Evolutionary conservation across 1,140 invertebrate species (phyloP), one percentile per base, ranked within the genome.

Genomic region (Pteromalus puparum): DNA sequence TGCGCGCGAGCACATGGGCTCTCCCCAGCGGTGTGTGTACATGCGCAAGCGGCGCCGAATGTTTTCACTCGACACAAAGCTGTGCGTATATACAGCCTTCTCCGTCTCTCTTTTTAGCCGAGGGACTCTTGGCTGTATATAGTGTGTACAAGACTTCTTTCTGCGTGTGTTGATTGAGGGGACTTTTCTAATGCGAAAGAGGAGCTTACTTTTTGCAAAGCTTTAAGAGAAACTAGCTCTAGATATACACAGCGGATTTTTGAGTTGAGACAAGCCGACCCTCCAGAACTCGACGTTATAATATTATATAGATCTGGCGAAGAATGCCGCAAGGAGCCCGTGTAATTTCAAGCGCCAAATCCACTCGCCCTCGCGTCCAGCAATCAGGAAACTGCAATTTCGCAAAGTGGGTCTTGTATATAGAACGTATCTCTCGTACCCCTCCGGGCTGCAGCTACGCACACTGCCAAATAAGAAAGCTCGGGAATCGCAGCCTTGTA

Each of bases 371-470:
- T n/a, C 10, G 30, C 72, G 72, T 74, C 30, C 72, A 76, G 70
- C 61, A 84, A 88, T 85, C 87, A 91, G 90, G 88, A 93, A 92
- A 93, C 90, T 91, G 90, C 89, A 93, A 93, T 93, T 92, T 93
- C 68, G 87, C 77, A 91, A 92, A 93, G 89, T 91, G 89, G 86
- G 87, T 87, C 85, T 89, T 89, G 88, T 89, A 38, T 83, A 78
- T 12, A 72, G 10, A 34, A 88, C 84, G 87, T 85, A 84, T 88
- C 82, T 90, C 89, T 90, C 89, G 88, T 83, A n/a, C n/a, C 86
- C 89, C 89, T 61, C 21, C 53, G 53, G 53, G 6, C 6, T 61
- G 18, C 4, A 61, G 30, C 30, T 61, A 53, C 21, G 53, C n/a
- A 61, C 7, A 61, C 18, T 91, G 89, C 89, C 89, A 87, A 87